Conservation (phyloP, 2,888 invertebrate genomes). For the Trissonchulus sp. region DNA sequence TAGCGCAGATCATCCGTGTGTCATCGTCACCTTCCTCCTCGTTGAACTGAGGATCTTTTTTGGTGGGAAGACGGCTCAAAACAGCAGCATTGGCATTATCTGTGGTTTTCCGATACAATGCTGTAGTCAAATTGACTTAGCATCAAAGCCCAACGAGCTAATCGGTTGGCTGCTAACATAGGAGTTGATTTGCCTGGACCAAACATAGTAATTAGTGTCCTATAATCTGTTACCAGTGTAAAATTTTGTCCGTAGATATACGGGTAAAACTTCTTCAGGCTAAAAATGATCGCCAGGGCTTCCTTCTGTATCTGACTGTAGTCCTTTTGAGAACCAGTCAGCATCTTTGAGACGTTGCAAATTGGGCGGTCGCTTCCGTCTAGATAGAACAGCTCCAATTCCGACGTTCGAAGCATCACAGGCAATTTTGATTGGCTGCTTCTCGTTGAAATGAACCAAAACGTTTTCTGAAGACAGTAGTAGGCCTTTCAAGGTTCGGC, state of each 20-base stretch:
- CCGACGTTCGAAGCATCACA: slow-evolving; percentile 5
- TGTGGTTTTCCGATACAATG: slow-evolving; percentile 9
- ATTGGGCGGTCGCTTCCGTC: slow-evolving; percentile 10
- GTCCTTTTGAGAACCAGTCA: neutral
- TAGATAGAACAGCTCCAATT: neutral
- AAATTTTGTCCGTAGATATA: neutral
- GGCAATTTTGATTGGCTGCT: neutral
- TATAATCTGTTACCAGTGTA: no score
- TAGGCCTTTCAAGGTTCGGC: neutral
- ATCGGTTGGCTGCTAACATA: slow-evolving; percentile 7
- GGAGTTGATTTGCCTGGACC: neutral
- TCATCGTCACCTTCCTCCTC: slow-evolving; percentile 1
- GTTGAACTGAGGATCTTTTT: neutral
- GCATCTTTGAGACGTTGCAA: neutral
- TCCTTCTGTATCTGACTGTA: slow-evolving; percentile 5
- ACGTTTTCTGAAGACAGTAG: neutral
- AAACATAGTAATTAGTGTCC: neutral
- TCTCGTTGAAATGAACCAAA: slow-evolving; percentile 3
- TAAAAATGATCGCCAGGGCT: slow-evolving; percentile 10
- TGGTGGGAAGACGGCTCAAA: neutral
- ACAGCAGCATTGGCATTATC: neutral
- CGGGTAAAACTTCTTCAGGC: slow-evolving; percentile 10
- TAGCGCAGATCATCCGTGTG: neutral
- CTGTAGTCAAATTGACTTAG: slow-evolving; percentile 2
- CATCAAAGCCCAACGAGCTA: neutral